phyloP scores from a whole-genome alignment of 2,888 invertebrate genomes.

The Balanococcus diminutus region DNA sequence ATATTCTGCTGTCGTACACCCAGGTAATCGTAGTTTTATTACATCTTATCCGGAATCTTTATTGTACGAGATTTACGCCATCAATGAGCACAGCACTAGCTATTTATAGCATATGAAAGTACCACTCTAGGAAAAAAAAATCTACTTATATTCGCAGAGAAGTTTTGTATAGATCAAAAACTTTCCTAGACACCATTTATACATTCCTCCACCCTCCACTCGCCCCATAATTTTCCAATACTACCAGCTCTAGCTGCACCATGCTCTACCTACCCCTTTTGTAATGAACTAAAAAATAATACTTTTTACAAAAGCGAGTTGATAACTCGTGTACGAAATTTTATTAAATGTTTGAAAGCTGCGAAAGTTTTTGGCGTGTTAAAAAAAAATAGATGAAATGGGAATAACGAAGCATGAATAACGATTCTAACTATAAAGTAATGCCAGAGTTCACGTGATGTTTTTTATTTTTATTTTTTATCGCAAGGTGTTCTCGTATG shows the following conservation, averaged over 20 bases:
- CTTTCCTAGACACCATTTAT: neutral
- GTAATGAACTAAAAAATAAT: constrained; percentile 11
- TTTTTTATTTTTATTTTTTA: neutral
- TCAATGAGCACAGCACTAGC: neutral
- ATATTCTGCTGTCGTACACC: neutral
- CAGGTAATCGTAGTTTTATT: neutral
- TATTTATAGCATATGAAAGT: neutral
- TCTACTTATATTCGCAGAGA: neutral
- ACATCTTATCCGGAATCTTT: neutral
- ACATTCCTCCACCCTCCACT: neutral
- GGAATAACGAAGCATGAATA: constrained; percentile 5
- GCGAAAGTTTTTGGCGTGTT: neutral
- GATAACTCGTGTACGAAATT: neutral
- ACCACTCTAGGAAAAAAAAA: neutral
- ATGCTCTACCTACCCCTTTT: too few relatives aligned
- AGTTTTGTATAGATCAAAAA: neutral
- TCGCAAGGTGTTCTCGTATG: too few relatives aligned
- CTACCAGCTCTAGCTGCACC: neutral
- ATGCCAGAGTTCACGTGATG: neutral
- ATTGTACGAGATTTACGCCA: neutral
- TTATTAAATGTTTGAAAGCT: constrained; percentile 5
- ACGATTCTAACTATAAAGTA: neutral
- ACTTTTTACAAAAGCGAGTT: constrained; percentile 5
- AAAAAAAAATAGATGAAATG: neutral
- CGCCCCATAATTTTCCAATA: neutral